Evolutionary conservation across 2,797 vertebrate genomes (phyloP).

Genomic region (Tauraco hartlaubi): DNA sequence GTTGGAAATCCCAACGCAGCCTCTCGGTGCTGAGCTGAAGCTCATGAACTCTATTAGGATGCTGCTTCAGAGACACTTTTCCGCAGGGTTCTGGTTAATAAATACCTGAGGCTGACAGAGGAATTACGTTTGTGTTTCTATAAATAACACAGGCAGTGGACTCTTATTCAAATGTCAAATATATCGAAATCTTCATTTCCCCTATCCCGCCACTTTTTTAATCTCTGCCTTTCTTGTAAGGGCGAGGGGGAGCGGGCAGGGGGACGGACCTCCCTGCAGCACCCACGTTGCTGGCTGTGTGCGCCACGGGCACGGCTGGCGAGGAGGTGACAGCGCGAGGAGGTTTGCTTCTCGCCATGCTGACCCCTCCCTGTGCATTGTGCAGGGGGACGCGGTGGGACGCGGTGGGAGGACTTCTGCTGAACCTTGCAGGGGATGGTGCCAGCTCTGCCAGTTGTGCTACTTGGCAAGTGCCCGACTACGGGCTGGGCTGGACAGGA

Average conservation of each 20-base stretch:
- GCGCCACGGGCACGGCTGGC: rapidly evolving
- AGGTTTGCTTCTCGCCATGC: rapidly evolving
- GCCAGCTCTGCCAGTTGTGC: background rate
- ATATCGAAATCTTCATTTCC: background rate
- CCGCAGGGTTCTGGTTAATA: background rate
- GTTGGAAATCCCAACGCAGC: background rate
- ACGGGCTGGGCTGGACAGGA: conserved; percentile 32
- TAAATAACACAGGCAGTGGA: background rate
- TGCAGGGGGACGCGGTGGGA: background rate
- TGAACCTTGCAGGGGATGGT: background rate
- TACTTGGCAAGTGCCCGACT: background rate
- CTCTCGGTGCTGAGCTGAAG: background rate
- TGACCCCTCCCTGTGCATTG: rapidly evolving
- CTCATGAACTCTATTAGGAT: background rate
- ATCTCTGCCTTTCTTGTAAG: background rate
- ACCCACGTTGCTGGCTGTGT: rapidly evolving
- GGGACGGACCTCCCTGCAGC: background rate
- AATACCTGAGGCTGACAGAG: background rate
- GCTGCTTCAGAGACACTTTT: background rate
- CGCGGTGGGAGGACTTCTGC: background rate
- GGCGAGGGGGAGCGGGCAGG: background rate
- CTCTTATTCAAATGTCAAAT: background rate
- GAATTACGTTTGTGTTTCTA: background rate
- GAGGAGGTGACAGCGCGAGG: background rate
- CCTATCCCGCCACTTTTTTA: background rate